These are phyloP conservation scores for Podarcis lilfordi DNA, from an alignment of 2,797 vertebrate genomes.

Conservation along the genomic window DNA sequence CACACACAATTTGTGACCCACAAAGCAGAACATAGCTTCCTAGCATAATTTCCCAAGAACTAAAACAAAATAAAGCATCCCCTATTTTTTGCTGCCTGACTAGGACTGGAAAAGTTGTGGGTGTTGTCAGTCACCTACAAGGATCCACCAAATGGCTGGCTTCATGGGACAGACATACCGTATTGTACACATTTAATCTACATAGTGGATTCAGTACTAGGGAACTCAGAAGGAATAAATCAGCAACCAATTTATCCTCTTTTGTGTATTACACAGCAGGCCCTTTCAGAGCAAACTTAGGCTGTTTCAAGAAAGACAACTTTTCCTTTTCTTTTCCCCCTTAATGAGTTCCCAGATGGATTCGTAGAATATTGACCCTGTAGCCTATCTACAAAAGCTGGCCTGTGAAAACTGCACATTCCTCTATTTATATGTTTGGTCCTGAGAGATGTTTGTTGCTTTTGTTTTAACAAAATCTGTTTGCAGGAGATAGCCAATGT, in stretches of 20 bases:
- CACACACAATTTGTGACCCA: neutral
- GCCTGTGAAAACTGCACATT: neutral
- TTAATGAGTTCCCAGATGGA: slow-evolving; percentile 55
- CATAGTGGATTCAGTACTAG: too few relatives aligned
- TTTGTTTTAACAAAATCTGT: slow-evolving; percentile 57
- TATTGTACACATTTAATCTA: neutral
- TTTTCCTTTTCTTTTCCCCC: neutral
- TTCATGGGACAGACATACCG: neutral
- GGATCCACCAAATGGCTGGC: neutral
- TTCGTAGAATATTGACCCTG: slow-evolving; percentile 38
- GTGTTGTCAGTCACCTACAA: neutral
- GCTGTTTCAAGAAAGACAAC: neutral
- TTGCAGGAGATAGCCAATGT: slow-evolving; percentile 30
- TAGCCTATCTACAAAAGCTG: neutral
- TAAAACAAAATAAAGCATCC: neutral
- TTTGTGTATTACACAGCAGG: neutral
- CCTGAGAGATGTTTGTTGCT: slow-evolving; percentile 64
- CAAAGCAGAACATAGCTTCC: neutral
- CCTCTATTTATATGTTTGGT: slow-evolving; percentile 57
- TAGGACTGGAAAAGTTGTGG: neutral
- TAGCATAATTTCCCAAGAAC: neutral
- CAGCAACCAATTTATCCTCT: neutral
- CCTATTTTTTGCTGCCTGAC: neutral
- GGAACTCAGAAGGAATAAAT: neutral
- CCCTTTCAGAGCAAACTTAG: neutral